These are phyloP conservation scores for Dermolepida albohirtum DNA, from an alignment of 2,888 invertebrate genomes.

Conservation along the genomic window DNA sequence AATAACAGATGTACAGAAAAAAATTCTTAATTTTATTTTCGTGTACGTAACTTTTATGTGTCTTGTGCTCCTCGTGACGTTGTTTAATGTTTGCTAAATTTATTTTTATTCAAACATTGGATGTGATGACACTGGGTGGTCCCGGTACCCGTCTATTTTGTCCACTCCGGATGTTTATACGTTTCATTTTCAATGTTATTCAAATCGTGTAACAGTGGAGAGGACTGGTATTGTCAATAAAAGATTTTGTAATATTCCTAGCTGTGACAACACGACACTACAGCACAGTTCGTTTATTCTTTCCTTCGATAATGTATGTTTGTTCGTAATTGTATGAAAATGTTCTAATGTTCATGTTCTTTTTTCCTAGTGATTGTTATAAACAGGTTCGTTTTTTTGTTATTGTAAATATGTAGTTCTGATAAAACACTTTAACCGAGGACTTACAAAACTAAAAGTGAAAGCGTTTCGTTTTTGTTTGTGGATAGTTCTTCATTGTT, in stretches of 20 bases:
- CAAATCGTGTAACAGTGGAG: conserved; percentile 37
- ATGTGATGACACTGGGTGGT: conserved; percentile 42
- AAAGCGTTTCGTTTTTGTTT: too few species aligned
- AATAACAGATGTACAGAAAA: conserved; percentile 15
- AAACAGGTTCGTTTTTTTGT: conserved; percentile 18
- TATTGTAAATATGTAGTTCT: too few species aligned
- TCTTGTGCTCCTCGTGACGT: conserved; percentile 38
- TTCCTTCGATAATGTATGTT: conserved; percentile 31
- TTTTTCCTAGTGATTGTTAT: conserved; percentile 16
- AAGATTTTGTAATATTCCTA: conserved; percentile 34
- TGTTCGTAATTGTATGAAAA: conserved; percentile 36
- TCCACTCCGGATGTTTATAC: conserved; percentile 43
- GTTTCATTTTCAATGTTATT: conserved; percentile 42
- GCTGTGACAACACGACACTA: conserved; percentile 31
- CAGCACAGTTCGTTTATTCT: too few species aligned
- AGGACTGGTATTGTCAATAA: conserved; percentile 37
- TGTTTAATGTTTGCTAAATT: conserved; percentile 43
- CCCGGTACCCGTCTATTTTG: conserved; percentile 40
- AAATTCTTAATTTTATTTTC: conserved; percentile 27
- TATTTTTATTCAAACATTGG: conserved; percentile 41
- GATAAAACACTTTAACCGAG: too few species aligned
- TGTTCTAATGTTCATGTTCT: conserved; percentile 1
- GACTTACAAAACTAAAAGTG: too few species aligned
- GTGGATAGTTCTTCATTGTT: too few species aligned
- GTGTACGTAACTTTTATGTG: conserved; percentile 31